Conservation (phyloP, 2,797 vertebrate species). For the Phalloptychus januarius region DNA sequence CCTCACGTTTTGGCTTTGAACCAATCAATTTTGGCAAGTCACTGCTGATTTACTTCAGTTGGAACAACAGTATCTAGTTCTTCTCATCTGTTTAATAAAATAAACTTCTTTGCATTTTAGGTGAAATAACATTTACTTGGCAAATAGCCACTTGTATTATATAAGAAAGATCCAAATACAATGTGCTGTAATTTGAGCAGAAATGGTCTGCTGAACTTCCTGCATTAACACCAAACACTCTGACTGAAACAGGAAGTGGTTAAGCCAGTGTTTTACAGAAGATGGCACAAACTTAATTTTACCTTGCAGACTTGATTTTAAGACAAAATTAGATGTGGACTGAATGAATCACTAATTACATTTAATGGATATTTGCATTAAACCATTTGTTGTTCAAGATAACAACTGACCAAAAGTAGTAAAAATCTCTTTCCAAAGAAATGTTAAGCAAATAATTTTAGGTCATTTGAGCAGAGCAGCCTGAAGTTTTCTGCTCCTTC, state of each 20-base stretch:
- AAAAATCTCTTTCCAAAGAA: neutral
- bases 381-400: neutral
- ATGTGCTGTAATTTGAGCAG: neutral
- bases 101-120: neutral
- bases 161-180: neutral
- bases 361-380: neutral
- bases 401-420: neutral
- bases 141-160: neutral
- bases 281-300: neutral
- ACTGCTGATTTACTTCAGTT: neutral
- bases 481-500: neutral
- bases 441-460: neutral
- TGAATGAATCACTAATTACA: neutral
- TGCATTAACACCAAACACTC: conserved; percentile 1
- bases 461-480: neutral
- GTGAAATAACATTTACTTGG: neutral
- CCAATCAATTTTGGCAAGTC: neutral
- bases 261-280: neutral
- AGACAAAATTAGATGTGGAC: neutral
- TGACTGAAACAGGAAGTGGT: neutral
- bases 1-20: neutral
- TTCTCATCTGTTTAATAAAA: neutral
- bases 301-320: neutral
- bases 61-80: neutral
- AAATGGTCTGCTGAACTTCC: neutral